Evolutionary conservation across 2,797 vertebrate genomes (phyloP), one percentile per base, ranked within the genome.

Genomic region (Nyctibius grandis): DNA sequence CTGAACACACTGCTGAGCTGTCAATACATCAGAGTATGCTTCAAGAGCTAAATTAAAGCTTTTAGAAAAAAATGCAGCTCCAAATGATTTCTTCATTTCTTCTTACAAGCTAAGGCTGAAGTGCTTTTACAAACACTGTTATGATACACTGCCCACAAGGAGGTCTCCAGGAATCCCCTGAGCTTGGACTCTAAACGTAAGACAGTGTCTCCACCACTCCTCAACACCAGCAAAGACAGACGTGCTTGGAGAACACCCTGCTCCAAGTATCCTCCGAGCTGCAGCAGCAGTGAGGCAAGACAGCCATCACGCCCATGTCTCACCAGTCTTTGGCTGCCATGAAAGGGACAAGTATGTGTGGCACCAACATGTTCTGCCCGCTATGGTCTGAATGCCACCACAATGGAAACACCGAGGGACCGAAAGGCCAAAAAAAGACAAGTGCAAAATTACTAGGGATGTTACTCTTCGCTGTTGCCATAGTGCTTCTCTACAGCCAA

Each of bases 1-100:
- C 13, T 59, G 56, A 83, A 45, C n/a, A 42, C 15, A 4, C 10
- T 19, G 38, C 33, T 75, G 25, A 72, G 4, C 18, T 45, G 60
- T 19, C 11, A 29, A 2, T 22, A 73, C 2, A 1, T 3, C 10
- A 31, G 31, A 28, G 19, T 20, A 23, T 2, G 9, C 19, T 42
- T 42, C 60, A 80, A 36, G 19, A 60, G 3, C 18, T 8, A 44
- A 65, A 56, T 1, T 29, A 36, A 53, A 48, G 33, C 15, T 76
- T 73, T 53, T 12, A 42, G 47, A 63, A 68, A 76, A 76, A 85
- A 11, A 40, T 1, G 28, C 31, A 42, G 21, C 54, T 80, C 45
- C 74, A 88, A 45, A 42, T 0, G 0, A 40, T 34, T 74, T 68
- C 40, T 16, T 64, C 7, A 29, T 54, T 50, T 85, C 25, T 40